Base-by-base conservation (phyloP, 2,797 vertebrate genomes). In the Myripristis jacobus region DNA sequence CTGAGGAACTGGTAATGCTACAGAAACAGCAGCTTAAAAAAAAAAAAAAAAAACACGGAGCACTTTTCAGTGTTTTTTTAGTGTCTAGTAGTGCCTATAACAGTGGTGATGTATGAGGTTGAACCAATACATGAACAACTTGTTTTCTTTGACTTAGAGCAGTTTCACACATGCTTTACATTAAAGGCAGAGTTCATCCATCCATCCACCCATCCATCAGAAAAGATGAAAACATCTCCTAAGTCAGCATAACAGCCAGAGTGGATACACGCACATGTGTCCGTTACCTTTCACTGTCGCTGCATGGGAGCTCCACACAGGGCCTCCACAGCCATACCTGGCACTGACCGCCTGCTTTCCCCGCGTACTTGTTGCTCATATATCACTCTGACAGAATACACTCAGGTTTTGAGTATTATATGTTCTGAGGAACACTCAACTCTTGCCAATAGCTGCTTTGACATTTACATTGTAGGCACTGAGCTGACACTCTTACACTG, bases 301-400 rank as follows among this genome's bases (percentile, higher is more conserved):
- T 80, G 77, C 66, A 77, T 70, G 71, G 74, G 55, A 78, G 73
- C 68, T 2, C 57, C 82, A 60, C 84, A 84, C 71, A 80, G 83
- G 83, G 83, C 70, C 69, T 48, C 38, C 81, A 70, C 75, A 60
- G 72, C 43, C 70, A 79, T 80, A 65, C 66, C 75, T 69, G 8
- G 71, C 68, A 10, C 67, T 54, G 66, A 86, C 85, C 87, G 80
- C 85, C 11, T 25, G 51, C 51, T 15, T 25, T n/a, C 70, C 81
- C 70, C 72, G 29, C 79, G 73, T 70, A 89, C 80, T 73, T 79
- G 77, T 89, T 87, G 77, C 89, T 75, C 81, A 81, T 90, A 79
- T 66, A 86, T 91, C 86, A 90, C 75, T 43, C 59, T 83, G 88
- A 84, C 84, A 81, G 66, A 73, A 80, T 82, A 82, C 88, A 84